Conservation (phyloP, 2,888 invertebrate genomes). For the Ormyrus thymus region DNA sequence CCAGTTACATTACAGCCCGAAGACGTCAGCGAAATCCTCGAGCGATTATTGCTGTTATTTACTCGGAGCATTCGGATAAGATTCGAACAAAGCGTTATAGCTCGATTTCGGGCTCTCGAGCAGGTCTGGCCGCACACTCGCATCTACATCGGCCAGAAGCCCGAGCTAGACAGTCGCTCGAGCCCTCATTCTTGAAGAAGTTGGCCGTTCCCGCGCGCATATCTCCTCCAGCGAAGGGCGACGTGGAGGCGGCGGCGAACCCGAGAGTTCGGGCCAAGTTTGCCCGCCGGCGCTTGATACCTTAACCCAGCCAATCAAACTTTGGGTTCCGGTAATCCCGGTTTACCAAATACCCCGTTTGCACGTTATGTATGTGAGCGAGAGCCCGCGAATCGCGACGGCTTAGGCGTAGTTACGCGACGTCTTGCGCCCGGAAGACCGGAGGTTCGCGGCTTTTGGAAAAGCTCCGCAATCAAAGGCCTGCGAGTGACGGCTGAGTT, state of each 20-base stretch:
- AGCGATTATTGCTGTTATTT: too few species aligned
- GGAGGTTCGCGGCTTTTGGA: background rate
- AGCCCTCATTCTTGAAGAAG: slow-evolving; percentile 27
- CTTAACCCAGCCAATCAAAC: slow-evolving; percentile 73
- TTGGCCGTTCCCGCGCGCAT: background rate
- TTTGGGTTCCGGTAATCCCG: slow-evolving; percentile 70
- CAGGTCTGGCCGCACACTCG: too few species aligned
- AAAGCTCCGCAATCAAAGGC: slow-evolving; percentile 15
- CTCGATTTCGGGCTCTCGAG: too few species aligned
- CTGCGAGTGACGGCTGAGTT: slow-evolving; percentile 27
- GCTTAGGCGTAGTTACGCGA: background rate
- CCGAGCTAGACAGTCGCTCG: background rate
- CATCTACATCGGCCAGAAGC: background rate
- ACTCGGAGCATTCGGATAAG: too few species aligned
- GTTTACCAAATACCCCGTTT: slow-evolving; percentile 65
- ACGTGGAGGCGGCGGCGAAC: background rate
- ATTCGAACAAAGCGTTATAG: too few species aligned
- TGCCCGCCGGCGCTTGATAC: slow-evolving; percentile 68
- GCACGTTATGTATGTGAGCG: slow-evolving; percentile 62
- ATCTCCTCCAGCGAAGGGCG: background rate
- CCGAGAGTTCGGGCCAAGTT: slow-evolving; percentile 57
- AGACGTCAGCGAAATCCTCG: too few species aligned
- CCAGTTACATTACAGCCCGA: too few species aligned
- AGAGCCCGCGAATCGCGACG: background rate
- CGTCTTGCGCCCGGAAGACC: background rate